Evolutionary conservation across 2,797 vertebrate species (phyloP), one percentile per base, ranked within the genome.

Genomic region (Sebastes itinus): DNA sequence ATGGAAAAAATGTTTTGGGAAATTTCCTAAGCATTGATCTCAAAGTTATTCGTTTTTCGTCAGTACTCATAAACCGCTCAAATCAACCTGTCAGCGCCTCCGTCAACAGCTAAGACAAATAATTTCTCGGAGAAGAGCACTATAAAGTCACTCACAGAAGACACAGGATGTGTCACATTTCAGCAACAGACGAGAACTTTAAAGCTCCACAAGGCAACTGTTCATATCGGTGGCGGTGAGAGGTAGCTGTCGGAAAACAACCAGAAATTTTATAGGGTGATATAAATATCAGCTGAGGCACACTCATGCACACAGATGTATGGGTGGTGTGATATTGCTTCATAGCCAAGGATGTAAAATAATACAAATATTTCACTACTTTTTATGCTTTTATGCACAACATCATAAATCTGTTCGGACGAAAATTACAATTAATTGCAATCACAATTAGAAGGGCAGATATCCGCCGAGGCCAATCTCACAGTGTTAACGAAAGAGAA

Each of bases 1-100:
- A 52, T 23, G 20, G 7, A 20, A 20, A 33, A 49, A 38, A 22
- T 3, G 23, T 65, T 73, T 38, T 16, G 8, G 6, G 11, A 55
- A 32, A 60, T 72, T 63, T 49, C 2, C 0, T 63, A 12, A 76
- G 32, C 66, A 74, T 5, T 63, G 18, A 74, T 55, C 13, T 66
- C 6, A 60, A 52, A 28, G 22, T 30, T 65, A 38, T 46, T 62
- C 46, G 7, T 68, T 78, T 77, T 72, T 32, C 55, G 32, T 68
- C 9, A 55, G 20, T 18, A 25, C 18, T 66, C 28, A 66, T n/a
- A 79, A 65, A 30, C 23, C 54, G 12, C 28, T 63, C 49, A 71
- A 73, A 87, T 28, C 52, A 18, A 25, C 49, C 49, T 70, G 35
- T 67, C 81, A 77, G 55, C 16, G 16, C 46, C 18, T 65, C 67